Conservation (phyloP, 2,888 invertebrate species). For the Drosophila putrida region DNA sequence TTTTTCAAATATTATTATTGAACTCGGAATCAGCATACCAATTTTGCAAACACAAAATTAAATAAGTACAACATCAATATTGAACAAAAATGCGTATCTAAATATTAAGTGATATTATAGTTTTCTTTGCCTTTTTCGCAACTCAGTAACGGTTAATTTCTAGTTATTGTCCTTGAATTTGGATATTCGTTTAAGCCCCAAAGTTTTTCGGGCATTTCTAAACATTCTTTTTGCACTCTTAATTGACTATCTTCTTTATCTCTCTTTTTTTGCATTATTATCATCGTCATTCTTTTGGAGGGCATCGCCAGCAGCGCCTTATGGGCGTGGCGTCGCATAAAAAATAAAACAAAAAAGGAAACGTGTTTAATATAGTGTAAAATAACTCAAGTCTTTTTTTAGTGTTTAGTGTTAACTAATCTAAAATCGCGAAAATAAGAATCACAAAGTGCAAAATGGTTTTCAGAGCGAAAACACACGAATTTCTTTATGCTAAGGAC, state of each 20-base stretch:
- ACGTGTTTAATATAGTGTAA: constrained; percentile 67
- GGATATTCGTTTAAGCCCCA: constrained; percentile 56
- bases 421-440: constrained; percentile 79
- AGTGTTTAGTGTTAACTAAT: constrained; percentile 66
- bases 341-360: constrained; percentile 57
- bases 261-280: constrained; percentile 22
- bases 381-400: constrained; percentile 74
- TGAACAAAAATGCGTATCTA: constrained; percentile 61
- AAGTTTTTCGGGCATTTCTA: constrained; percentile 22
- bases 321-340: constrained; percentile 47
- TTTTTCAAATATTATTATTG: constrained; percentile 5
- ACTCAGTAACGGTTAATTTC: constrained; percentile 70
- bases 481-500: constrained; percentile 64
- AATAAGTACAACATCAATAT: constrained; percentile 54
- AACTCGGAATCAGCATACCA: constrained; percentile 70
- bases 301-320: constrained; percentile 59
- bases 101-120: constrained; percentile 40
- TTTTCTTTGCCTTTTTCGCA: constrained; percentile 27
- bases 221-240: constrained; percentile 63
- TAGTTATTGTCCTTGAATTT: constrained; percentile 79
- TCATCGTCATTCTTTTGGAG: constrained; percentile 61
- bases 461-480: constrained; percentile 39
- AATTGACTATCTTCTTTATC: constrained; percentile 59
- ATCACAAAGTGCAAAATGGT: constrained; percentile 72
- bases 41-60: constrained; percentile 55